phyloP scores from a whole-genome alignment of 2,797 vertebrate genomes.

The Xenops minutus region DNA sequence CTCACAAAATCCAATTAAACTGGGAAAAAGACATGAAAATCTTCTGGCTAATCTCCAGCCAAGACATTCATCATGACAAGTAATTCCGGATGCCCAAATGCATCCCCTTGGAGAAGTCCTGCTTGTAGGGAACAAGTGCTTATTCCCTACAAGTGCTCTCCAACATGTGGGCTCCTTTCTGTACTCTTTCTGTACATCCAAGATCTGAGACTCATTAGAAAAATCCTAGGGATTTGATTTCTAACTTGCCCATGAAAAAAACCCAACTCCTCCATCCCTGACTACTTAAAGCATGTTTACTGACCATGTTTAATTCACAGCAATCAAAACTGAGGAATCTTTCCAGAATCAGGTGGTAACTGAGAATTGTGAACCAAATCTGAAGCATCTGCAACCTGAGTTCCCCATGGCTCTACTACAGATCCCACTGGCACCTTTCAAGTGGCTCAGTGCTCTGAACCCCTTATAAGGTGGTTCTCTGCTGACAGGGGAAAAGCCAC shows the following conservation, averaged over 20 bases:
- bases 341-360: not conserved
- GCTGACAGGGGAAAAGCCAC: not conserved
- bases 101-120: not conserved
- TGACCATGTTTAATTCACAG: not conserved
- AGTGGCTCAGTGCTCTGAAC: not conserved
- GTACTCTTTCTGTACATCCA: not conserved
- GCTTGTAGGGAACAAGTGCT: not conserved
- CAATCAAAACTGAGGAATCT: not conserved
- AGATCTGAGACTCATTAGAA: not conserved
- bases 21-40: not conserved
- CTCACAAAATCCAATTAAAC: not conserved
- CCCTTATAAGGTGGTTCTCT: not conserved
- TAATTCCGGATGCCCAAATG: not conserved
- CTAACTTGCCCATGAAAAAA: not conserved
- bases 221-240: not conserved
- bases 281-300: not conserved
- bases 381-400: not conserved
- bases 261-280: not conserved
- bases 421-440: not conserved
- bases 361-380: not conserved
- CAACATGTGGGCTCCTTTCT: rapidly evolving
- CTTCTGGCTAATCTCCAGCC: not conserved
- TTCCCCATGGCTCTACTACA: not conserved
- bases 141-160: no score
- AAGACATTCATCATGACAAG: not conserved